A percentile compares a stretch with the other conserved stretches of the same genome.
Conservation (phyloP, 2,888 invertebrate species). For the Embidobia sp. region DNA sequence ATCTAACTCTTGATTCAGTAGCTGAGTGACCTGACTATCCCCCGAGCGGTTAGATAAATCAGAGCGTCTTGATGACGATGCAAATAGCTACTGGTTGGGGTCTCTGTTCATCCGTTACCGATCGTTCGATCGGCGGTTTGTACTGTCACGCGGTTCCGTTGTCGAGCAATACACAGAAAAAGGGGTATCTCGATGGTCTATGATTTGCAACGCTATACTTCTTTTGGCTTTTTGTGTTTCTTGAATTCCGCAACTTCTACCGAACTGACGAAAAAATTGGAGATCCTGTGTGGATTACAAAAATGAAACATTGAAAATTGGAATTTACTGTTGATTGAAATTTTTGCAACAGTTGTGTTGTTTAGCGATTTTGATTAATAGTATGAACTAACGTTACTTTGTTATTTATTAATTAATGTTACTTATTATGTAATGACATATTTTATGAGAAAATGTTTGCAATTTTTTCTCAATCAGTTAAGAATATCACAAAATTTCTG, state of each 20-base stretch:
- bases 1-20: conserved; percentile 48
- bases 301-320: too few relatives aligned
- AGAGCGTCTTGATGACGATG: conserved; percentile 64
- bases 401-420: too few relatives aligned
- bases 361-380: too few relatives aligned
- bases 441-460: too few relatives aligned
- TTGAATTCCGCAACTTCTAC: conserved; percentile 27
- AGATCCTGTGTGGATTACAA: too few relatives aligned
- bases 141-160: conserved; percentile 38
- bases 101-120: conserved; percentile 49
- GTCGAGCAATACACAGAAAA: conserved; percentile 38
- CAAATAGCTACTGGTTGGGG: conserved; percentile 62
- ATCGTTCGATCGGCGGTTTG: conserved; percentile 51
- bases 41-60: conserved; percentile 62
- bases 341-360: too few relatives aligned
- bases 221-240: conserved; percentile 26
- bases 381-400: too few relatives aligned
- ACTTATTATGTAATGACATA: too few relatives aligned
- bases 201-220: conserved; percentile 50
- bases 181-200: conserved; percentile 34
- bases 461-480: too few relatives aligned
- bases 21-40: conserved; percentile 50
- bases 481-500: too few relatives aligned
- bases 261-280: too few relatives aligned
- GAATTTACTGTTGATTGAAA: too few relatives aligned